These are phyloP conservation scores for Venturia canescens DNA, from an alignment of 1,140 invertebrate genomes.

Conservation along the genomic window DNA sequence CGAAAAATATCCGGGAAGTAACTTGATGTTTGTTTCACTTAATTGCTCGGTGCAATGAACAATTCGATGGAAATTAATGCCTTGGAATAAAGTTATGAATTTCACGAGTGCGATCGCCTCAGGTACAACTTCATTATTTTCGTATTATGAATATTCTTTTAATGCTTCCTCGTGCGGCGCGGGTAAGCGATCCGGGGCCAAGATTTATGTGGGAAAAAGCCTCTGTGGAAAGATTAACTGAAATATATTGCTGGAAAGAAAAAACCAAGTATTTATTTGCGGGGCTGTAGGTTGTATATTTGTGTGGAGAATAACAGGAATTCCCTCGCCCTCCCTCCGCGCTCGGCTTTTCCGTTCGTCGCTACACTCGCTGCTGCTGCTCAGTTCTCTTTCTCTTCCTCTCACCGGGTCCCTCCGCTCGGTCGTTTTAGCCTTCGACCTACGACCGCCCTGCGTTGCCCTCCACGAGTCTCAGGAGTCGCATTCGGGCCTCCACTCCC, in stretches of 20 bases:
- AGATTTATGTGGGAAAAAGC: constrained; percentile 10
- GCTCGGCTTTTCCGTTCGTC: not conserved
- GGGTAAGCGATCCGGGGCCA: not conserved
- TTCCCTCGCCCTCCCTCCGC: not conserved
- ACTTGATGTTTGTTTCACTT: too few species aligned
- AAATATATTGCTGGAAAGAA: constrained; percentile 5
- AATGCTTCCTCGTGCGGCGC: not conserved
- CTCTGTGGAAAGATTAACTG: constrained; percentile 10
- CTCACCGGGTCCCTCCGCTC: not conserved
- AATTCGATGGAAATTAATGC: too few species aligned
- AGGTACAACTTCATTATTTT: not conserved
- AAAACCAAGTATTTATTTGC: not conserved
- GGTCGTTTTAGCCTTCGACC: constrained; percentile 3
- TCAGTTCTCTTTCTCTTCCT: constrained; percentile 12
- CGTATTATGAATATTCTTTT: constrained; percentile 9
- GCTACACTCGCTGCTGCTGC: not conserved
- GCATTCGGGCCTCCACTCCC: constrained; percentile 34
- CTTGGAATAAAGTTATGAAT: not conserved
- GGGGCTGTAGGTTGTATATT: not conserved
- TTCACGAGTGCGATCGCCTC: not conserved
- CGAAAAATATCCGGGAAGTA: too few species aligned
- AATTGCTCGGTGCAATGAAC: too few species aligned
- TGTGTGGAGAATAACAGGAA: constrained; percentile 15
- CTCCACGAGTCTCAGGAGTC: constrained; percentile 51
- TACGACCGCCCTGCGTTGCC: constrained; percentile 46